Evolutionary conservation across 2,888 invertebrate species (phyloP).

Genomic region (Lottia gigantea): DNA sequence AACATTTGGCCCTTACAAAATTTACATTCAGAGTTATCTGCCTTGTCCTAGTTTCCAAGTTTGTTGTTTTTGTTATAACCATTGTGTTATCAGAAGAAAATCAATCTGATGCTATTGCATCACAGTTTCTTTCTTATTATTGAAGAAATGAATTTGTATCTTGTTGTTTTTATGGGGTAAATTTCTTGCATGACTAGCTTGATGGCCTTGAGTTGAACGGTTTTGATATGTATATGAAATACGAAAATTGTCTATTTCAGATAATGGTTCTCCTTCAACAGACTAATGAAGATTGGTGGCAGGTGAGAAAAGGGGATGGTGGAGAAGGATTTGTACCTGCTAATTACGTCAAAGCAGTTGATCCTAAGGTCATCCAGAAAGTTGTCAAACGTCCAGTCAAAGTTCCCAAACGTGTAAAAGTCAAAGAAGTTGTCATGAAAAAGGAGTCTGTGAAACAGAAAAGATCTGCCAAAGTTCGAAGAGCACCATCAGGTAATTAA

Average conservation of each 20-base stretch:
- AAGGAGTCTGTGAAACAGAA: constrained; percentile 79
- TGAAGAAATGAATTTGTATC: no score
- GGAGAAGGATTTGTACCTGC: constrained; percentile 97
- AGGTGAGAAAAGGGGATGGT: constrained; percentile 90
- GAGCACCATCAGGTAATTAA: constrained; percentile 64
- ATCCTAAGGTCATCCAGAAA: constrained; percentile 76
- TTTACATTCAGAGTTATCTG: no score
- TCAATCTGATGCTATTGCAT: no score
- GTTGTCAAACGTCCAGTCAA: constrained; percentile 82
- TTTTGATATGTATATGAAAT: neutral
- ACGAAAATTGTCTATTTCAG: constrained; percentile 55
- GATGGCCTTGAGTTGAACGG: no score
- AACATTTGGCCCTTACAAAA: no score
- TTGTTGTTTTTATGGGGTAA: no score
- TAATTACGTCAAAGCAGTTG: constrained; percentile 93
- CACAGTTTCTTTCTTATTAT: no score
- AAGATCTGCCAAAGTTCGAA: constrained; percentile 64
- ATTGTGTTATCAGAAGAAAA: no score
- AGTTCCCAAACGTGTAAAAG: constrained; percentile 83
- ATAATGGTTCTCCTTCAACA: constrained; percentile 92
- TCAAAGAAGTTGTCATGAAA: constrained; percentile 78
- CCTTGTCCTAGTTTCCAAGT: no score
- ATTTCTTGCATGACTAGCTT: no score
- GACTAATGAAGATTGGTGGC: constrained; percentile 99
- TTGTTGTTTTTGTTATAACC: no score